Evolutionary conservation across 2,113 vertebrate genomes (phyloP), one percentile per base, ranked within the genome.

Genomic region (Semnornis frantzii): DNA sequence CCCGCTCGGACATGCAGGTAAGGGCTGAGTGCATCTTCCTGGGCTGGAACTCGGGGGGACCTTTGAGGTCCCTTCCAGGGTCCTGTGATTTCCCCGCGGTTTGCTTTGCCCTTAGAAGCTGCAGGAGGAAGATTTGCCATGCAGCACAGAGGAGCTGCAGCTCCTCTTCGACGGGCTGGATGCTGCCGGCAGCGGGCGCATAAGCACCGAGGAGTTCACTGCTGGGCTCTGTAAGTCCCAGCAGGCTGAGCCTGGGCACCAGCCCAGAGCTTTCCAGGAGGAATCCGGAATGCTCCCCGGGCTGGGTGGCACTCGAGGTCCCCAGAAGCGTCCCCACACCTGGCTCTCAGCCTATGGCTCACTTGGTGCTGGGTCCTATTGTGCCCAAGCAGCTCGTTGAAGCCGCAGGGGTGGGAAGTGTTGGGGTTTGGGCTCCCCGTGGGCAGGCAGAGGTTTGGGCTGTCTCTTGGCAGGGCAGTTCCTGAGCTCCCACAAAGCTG

Each of bases 121-220:
- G 92, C 94, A 78, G 78, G 80, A 74, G 60, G 89, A 82, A 30
- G 88, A 85, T 75, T 73, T 97, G 57, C 94, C 96, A 1, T 95
- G 95, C 72, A 88, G 84, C 28, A n/a, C 24, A 6, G 95, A 97
- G 58, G 95, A 98, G 77, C 93, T 97, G 15, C 91, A 97, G 81
- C 95, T 98, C 1, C 8, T 98, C 62, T 98, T 98, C 2, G 93
- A 97, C 14, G 97, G 97, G 89, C 71, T 98, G 80, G 98, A 98
- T 7, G 10, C 48, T 0, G 95, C 97, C 0, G 92, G 68, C 81
- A 96, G 93, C 1, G 97, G 98, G 60, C 68, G 7, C 8, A 39
- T 98, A 24, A 96, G 96, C 24, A 85, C 50, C 0, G 94, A 98
- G 75, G 97, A 98, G 15, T 98, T 98, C 91, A 74, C 73, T 24